Conservation (phyloP, 2,113 vertebrate species). For the Lampris megalopsis region DNA sequence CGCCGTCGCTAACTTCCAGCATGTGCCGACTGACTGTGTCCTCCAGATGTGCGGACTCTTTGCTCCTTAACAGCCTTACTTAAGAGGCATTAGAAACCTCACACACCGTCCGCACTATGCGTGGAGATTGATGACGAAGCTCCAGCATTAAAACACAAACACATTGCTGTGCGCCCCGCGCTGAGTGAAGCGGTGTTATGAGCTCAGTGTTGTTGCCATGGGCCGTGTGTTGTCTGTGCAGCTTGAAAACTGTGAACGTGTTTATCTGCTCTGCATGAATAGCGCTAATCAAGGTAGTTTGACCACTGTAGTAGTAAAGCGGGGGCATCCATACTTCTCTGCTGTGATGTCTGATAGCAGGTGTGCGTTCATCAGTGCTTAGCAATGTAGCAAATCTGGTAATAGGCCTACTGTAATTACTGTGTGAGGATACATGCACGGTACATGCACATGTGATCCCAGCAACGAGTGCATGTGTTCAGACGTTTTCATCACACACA, state of each 20-base stretch:
- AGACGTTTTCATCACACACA: neutral
- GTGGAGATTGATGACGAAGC: conserved; percentile 51
- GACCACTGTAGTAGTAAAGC: conserved; percentile 32
- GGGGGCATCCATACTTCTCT: conserved; percentile 2
- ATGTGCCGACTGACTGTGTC: conserved; percentile 80
- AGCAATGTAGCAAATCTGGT: conserved; percentile 13
- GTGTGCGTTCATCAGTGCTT: conserved; percentile 40
- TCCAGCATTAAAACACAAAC: conserved; percentile 52
- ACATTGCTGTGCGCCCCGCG: conserved; percentile 25
- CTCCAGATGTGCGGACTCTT: conserved; percentile 84
- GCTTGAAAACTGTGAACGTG: conserved; percentile 45
- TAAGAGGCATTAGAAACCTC: conserved; percentile 74
- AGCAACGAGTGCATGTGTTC: neutral
- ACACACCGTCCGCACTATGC: conserved; percentile 60
- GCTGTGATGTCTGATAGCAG: conserved; percentile 40
- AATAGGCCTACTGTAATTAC: conserved; percentile 21
- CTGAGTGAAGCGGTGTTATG: conserved; percentile 45
- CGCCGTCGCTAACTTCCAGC: conserved; percentile 84
- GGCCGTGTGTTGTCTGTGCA: conserved; percentile 41
- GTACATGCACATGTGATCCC: neutral
- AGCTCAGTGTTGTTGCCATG: conserved; percentile 28
- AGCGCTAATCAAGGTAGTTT: conserved; percentile 58
- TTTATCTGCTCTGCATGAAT: conserved; percentile 65
- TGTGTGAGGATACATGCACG: neutral
- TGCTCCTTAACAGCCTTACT: conserved; percentile 77